Evolutionary conservation across 2,113 vertebrate genomes (phyloP), one percentile per base, ranked within the genome.

Genomic region (Equus przewalskii): DNA sequence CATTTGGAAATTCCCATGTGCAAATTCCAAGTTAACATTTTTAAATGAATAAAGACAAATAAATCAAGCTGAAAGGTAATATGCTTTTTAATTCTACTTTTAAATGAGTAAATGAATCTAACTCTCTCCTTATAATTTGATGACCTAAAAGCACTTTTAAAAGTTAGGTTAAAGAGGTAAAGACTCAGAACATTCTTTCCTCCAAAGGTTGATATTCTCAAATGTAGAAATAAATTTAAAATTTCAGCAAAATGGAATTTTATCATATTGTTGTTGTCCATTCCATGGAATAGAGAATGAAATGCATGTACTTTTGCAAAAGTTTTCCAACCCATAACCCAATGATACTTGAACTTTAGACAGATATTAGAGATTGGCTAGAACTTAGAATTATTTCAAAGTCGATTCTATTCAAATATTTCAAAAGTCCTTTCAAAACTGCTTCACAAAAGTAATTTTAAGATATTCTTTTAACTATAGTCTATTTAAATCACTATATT

Each of bases 11-110:
- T 89, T 91, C 82, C 84, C 79, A 90, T 36, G 49, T 41, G 51
- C 11, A 78, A 91, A 86, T 80, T 89, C 46, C 79, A 94, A 81
- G 41, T 46, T 95, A 94, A 87, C 19, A 83, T 87, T 83, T 96
- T 96, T n/a, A 96, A 93, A 62, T 70, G 58, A 97, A 95, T 83
- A 96, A 97, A 82, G 49, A 41, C 7, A 96, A 90, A 78, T 81
- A 89, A 80, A 87, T 89, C 49, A 69, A 92, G 24, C 22, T 72
- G 33, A 88, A 85, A 91, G 22, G 24, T 49, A 36, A 16, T 22
- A 3, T 69, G 60, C 41, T 78, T 93, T 95, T 49, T 54, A 94
- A 72, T 65, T 83, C 21, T 64, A 88, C 21, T 91, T 89, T 67
- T 76, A 94, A 96, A 69, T n/a, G 10, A 33, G 22, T 73, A 88